Percentiles rank a stretch among this genome's conserved stretches.
These are phyloP conservation scores for Eristalinus sepulchralis DNA, from an alignment of 2,888 invertebrate genomes.

Conservation along the genomic window DNA sequence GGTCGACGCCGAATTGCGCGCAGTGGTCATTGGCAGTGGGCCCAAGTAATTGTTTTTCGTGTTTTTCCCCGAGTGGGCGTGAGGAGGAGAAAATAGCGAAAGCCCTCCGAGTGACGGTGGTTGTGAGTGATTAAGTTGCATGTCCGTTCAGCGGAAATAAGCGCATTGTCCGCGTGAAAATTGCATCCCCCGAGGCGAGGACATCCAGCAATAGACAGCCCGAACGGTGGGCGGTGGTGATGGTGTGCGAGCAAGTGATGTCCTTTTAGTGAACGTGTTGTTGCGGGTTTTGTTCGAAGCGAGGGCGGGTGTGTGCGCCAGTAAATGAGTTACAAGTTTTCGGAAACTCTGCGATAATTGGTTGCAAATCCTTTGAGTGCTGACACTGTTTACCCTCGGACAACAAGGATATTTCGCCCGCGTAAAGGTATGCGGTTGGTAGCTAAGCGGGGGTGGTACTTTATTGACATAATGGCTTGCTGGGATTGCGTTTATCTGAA, in stretches of 20 bases:
- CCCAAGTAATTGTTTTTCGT: slow-evolving; percentile 40
- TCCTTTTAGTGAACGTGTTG: slow-evolving; percentile 32
- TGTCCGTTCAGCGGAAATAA: slow-evolving; percentile 27
- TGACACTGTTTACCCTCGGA: slow-evolving; percentile 35
- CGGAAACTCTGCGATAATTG: slow-evolving; percentile 46
- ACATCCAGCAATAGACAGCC: slow-evolving; percentile 16
- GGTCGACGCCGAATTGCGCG: slow-evolving; percentile 20
- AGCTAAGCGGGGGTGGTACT: not conserved
- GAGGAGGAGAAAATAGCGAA: not conserved
- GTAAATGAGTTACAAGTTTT: slow-evolving; percentile 17
- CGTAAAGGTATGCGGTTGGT: not conserved
- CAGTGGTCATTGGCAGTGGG: slow-evolving; percentile 7
- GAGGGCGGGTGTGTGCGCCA: slow-evolving; percentile 7
- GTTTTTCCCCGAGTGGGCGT: not conserved
- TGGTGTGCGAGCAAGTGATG: not conserved
- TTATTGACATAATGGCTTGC: not conserved
- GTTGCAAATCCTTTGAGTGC: slow-evolving; percentile 30
- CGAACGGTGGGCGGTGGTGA: slow-evolving; percentile 9
- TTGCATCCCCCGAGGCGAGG: slow-evolving; percentile 35
- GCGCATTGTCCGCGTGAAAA: slow-evolving; percentile 6
- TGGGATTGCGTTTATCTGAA: slow-evolving; percentile 24
- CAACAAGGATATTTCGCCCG: slow-evolving; percentile 39
- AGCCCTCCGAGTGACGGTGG: not conserved
- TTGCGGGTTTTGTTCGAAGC: slow-evolving; percentile 33
- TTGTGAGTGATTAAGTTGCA: not conserved